Conservation (phyloP, 2,113 vertebrate species). For the Chamaetylas fuelleborni region DNA sequence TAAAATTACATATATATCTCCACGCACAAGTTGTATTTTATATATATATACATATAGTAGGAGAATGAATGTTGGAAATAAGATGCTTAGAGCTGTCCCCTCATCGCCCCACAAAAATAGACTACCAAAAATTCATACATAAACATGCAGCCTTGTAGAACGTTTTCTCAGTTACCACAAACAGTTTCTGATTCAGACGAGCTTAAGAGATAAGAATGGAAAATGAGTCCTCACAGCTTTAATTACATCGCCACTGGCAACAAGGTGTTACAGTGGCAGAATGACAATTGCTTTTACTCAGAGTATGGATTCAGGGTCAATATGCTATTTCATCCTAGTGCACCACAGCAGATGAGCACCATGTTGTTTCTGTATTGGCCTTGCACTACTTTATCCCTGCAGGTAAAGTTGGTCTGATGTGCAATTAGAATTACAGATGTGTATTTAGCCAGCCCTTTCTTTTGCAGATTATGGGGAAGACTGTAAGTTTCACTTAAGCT, state of each 20-base stretch:
- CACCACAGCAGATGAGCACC: conserved; percentile 72
- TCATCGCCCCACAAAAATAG: conserved; percentile 71
- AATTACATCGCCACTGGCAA: conserved; percentile 90
- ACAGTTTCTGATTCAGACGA: conserved; percentile 82
- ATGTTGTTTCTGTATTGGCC: conserved; percentile 66
- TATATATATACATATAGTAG: background rate
- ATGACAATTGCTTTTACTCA: conserved; percentile 80
- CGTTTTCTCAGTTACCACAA: conserved; percentile 80
- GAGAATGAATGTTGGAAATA: conserved; percentile 53
- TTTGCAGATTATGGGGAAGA: conserved; percentile 48
- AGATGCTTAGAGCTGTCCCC: conserved; percentile 55
- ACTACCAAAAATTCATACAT: conserved; percentile 82
- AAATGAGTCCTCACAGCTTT: conserved; percentile 89
- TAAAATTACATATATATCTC: conserved; percentile 28
- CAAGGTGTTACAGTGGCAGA: conserved; percentile 81
- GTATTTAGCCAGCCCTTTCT: conserved; percentile 35
- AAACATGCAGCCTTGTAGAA: conserved; percentile 81
- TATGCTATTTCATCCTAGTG: conserved; percentile 75
- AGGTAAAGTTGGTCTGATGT: conserved; percentile 72
- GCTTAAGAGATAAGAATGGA: conserved; percentile 83
- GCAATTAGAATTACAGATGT: conserved; percentile 70
- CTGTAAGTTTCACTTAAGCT: conserved; percentile 55
- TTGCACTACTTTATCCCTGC: conserved; percentile 62
- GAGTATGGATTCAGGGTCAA: conserved; percentile 80
- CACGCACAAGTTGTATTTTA: background rate